These are phyloP conservation scores for Carettochelys insculpta DNA, from an alignment of 2,113 vertebrate genomes.

Conservation along the genomic window DNA sequence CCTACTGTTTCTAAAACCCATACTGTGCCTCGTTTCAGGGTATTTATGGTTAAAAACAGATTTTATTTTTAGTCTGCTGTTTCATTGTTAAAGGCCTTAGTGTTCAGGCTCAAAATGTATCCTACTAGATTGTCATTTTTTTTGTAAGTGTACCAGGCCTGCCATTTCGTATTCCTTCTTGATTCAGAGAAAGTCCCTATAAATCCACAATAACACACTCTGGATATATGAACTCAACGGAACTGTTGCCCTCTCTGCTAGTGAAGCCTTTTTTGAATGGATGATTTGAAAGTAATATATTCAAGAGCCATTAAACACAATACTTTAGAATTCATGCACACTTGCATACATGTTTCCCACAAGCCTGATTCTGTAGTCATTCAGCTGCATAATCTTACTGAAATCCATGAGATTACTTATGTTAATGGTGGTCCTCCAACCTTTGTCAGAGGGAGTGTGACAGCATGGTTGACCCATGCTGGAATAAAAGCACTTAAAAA, in stretches of 20 bases:
- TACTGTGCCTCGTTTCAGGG: slow-evolving; percentile 57
- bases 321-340: neutral
- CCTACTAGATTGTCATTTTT: slow-evolving; percentile 16
- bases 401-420: neutral
- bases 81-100: slow-evolving; percentile 32
- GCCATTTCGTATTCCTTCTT: neutral
- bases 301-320: neutral
- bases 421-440: neutral
- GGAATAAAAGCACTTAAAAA: too few species aligned
- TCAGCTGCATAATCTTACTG: neutral
- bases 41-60: slow-evolving; percentile 33
- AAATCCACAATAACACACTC: neutral
- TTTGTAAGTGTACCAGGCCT: neutral
- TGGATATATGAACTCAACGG: neutral
- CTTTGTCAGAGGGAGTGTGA: neutral
- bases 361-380: neutral
- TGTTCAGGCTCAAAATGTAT: slow-evolving; percentile 13
- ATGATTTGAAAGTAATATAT: neutral
- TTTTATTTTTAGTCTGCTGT: slow-evolving; percentile 50
- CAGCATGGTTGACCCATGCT: too few species aligned
- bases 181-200: neutral
- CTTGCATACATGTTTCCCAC: neutral
- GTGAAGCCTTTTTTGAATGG: neutral
- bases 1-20: slow-evolving; percentile 66
- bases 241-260: fast-evolving